phyloP scores from a whole-genome alignment of 2,797 vertebrate genomes.

The Pitangus sulphuratus region DNA sequence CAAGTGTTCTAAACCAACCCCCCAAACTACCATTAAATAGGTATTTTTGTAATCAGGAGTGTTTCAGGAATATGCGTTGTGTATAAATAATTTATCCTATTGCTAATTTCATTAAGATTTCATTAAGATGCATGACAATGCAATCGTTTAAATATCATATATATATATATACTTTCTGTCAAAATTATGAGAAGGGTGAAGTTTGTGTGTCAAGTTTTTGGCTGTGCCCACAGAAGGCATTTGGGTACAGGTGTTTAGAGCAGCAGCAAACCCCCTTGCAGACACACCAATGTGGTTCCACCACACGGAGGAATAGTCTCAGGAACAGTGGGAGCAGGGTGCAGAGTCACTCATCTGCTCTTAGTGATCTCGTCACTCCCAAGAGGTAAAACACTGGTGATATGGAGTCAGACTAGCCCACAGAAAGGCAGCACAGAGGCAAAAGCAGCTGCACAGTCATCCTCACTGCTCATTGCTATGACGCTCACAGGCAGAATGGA shows the following conservation, averaged over 20 bases:
- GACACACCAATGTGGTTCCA: not conserved
- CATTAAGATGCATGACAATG: not conserved
- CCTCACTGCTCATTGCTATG: not conserved
- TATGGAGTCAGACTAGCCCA: not conserved
- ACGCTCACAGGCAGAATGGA: not conserved
- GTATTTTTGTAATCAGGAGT: not conserved
- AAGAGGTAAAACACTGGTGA: not conserved
- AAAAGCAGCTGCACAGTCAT: not conserved
- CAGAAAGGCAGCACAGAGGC: not conserved
- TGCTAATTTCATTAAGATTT: not conserved
- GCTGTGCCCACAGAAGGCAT: not conserved
- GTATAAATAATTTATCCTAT: not conserved
- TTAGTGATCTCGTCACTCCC: not conserved
- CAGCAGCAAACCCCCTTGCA: not conserved
- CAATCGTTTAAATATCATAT: not conserved
- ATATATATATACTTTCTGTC: not conserved
- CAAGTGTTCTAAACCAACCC: not conserved
- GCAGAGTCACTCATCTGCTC: too few species aligned
- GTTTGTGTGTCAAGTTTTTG: accelerated
- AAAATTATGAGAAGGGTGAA: not conserved
- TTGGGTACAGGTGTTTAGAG: not conserved
- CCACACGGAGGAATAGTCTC: not conserved
- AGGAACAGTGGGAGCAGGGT: accelerated
- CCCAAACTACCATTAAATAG: not conserved
- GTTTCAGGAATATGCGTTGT: not conserved